phyloP scores from a whole-genome alignment of 37 sponge, comb jelly and placozoan genomes.

The Haliclona indistincta region DNA sequence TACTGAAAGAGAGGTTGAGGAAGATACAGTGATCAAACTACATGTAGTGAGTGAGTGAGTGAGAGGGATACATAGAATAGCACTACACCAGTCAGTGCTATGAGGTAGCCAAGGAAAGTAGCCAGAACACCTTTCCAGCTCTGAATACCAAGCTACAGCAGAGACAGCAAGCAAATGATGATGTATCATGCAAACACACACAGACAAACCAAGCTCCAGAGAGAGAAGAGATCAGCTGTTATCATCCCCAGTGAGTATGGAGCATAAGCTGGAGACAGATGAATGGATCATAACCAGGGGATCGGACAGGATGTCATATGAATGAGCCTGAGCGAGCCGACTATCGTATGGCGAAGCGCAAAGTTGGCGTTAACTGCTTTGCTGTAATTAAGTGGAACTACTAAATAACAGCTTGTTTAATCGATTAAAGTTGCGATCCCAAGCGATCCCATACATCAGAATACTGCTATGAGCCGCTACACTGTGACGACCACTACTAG shows the following conservation, averaged over 20 bases:
- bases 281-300: too few relatives aligned
- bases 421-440: too few relatives aligned
- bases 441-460: too few relatives aligned
- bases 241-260: slow-evolving; percentile 67
- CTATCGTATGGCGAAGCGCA: too few relatives aligned
- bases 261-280: slow-evolving; percentile 50
- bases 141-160: slow-evolving; percentile 28
- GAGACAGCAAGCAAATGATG: neutral
- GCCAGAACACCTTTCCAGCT: slow-evolving; percentile 43
- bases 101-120: slow-evolving; percentile 64
- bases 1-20: neutral
- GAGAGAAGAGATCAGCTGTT: slow-evolving; percentile 17
- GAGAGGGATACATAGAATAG: slow-evolving; percentile 71
- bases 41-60: neutral
- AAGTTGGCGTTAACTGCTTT: too few relatives aligned
- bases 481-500: too few relatives aligned
- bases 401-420: too few relatives aligned
- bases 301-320: too few relatives aligned
- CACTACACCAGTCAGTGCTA: slow-evolving; percentile 19
- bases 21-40: slow-evolving; percentile 23
- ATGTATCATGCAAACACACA: slow-evolving; percentile 5
- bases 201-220: slow-evolving; percentile 56
- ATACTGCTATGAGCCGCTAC: too few relatives aligned
- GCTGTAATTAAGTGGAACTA: too few relatives aligned
- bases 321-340: too few relatives aligned